phyloP scores from a whole-genome alignment of 2,113 vertebrate species.

The human region DNA sequence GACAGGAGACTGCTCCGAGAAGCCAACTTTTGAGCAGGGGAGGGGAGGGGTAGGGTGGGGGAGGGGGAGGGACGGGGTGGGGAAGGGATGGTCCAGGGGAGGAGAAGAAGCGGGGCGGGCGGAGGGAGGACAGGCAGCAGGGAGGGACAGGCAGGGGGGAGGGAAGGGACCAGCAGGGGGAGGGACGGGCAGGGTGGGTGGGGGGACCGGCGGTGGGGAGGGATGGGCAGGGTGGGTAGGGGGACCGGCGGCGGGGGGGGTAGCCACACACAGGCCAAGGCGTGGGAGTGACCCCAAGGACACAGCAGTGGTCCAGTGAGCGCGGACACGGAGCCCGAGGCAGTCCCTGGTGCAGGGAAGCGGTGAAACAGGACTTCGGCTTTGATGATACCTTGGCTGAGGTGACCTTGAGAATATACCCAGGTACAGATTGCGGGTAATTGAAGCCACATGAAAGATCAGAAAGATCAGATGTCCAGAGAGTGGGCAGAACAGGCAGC shows the following conservation, averaged over 20 bases:
- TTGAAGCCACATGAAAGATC: neutral
- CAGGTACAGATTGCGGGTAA: neutral
- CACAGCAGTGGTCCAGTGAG: neutral
- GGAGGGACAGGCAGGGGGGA: too few species aligned
- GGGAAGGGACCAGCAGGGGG: too few species aligned
- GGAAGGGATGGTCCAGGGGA: neutral
- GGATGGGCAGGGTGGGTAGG: too few species aligned
- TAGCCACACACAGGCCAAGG: neutral
- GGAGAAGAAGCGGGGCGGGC: too few species aligned
- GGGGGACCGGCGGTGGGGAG: neutral
- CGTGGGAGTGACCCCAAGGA: neutral
- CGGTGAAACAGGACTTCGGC: neutral
- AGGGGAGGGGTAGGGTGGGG: too few species aligned
- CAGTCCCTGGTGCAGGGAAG: neutral
- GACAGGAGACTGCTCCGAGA: neutral
- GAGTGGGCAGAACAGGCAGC: too few species aligned
- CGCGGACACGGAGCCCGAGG: neutral
- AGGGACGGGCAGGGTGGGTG: too few species aligned
- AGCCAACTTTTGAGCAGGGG: neutral
- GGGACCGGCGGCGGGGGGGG: neutral
- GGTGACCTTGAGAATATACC: too few species aligned
- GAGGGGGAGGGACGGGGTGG: too few species aligned
- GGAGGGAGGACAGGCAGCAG: too few species aligned
- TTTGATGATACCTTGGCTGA: neutral
- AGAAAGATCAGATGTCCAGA: too few species aligned